Evolutionary conservation across 2,888 invertebrate species (phyloP).

Genomic region (Temnothorax rugatulus): DNA sequence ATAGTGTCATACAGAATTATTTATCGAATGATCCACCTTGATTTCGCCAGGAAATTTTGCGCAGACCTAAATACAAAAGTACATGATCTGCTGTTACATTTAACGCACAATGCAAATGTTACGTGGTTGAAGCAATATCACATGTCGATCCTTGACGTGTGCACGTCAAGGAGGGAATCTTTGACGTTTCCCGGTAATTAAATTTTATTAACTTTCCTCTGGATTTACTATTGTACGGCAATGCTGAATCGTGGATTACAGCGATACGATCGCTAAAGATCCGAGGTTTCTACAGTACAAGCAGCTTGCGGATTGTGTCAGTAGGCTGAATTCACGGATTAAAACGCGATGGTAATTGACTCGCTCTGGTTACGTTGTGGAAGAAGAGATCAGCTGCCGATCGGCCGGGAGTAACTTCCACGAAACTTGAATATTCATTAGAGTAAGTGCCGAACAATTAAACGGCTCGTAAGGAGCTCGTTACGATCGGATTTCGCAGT

Average conservation of each 20-base stretch:
- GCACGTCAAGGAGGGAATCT: background rate
- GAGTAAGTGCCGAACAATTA: conserved; percentile 50
- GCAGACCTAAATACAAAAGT: background rate
- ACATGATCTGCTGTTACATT: background rate
- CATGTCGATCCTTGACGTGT: background rate
- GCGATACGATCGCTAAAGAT: background rate
- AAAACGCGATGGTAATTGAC: conserved; percentile 42
- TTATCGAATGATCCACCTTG: background rate
- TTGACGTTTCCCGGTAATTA: background rate
- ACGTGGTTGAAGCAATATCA: background rate
- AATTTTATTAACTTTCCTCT: background rate
- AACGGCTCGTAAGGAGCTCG: conserved; percentile 52
- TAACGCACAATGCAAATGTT: background rate
- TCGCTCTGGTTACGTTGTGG: conserved; percentile 37
- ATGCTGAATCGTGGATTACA: background rate
- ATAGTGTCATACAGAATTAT: background rate
- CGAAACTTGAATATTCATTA: conserved; percentile 57
- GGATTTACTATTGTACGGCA: background rate
- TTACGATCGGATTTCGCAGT: conserved; percentile 53
- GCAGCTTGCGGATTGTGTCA: background rate
- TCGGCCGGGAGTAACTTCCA: conserved; percentile 30
- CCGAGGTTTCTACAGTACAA: background rate
- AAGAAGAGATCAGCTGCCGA: conserved; percentile 40
- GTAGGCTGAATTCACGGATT: conserved; percentile 5
- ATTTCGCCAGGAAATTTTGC: background rate